Percentiles rank a stretch among this genome's conserved stretches.
Evolutionary conservation across 2,113 vertebrate genomes (phyloP).

Genomic region (Sinocyclocheilus anophthalmus): DNA sequence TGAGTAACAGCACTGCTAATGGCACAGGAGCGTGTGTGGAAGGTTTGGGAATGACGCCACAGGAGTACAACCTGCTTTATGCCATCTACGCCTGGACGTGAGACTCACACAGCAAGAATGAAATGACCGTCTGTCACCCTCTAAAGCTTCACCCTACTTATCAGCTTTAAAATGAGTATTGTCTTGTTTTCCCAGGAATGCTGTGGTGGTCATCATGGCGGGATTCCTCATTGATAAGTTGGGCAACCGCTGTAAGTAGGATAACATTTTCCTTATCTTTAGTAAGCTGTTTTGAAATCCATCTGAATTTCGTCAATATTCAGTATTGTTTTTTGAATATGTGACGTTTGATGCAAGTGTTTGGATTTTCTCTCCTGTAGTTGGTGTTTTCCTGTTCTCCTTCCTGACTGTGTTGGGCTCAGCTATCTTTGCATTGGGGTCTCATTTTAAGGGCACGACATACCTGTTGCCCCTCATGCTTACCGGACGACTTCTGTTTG

Average conservation of each 20-base stretch:
- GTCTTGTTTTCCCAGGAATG: conserved; percentile 71
- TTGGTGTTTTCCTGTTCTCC: conserved; percentile 81
- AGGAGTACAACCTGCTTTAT: conserved; percentile 83
- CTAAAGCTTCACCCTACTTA: background rate
- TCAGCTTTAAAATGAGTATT: background rate
- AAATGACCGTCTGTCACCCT: background rate
- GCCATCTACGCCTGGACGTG: conserved; percentile 80
- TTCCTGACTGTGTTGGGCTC: conserved; percentile 81
- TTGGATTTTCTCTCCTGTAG: conserved; percentile 58
- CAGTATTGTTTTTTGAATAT: background rate
- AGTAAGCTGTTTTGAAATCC: background rate
- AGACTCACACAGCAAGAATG: conserved; percentile 52
- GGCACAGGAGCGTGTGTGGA: conserved; percentile 67
- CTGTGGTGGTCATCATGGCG: conserved; percentile 79
- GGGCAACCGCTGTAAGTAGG: conserved; percentile 80
- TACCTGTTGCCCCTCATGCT: conserved; percentile 84
- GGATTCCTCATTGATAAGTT: conserved; percentile 84
- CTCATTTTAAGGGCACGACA: conserved; percentile 79
- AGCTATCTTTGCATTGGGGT: conserved; percentile 80
- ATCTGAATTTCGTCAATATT: background rate
- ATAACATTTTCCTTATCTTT: background rate
- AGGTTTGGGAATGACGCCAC: conserved; percentile 81
- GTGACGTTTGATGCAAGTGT: background rate
- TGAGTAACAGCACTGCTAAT: conserved; percentile 64
- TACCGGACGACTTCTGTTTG: conserved; percentile 80